Evolutionary conservation across 1,140 invertebrate species (phyloP).

Genomic region (Aphis gossypii): DNA sequence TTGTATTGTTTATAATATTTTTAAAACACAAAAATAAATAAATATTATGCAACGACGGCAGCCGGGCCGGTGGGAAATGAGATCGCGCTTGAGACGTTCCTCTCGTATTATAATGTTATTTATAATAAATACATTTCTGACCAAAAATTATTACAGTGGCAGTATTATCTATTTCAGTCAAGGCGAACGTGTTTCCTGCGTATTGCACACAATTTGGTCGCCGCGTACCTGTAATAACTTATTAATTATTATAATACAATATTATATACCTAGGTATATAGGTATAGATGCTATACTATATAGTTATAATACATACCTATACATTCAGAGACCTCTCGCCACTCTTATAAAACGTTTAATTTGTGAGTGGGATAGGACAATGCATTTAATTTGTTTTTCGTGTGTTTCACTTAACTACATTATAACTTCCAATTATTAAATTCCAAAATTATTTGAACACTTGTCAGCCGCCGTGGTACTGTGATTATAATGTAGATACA

Average conservation of each 20-base stretch:
- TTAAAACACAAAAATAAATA: neutral
- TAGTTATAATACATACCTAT: neutral
- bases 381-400: constrained; percentile 1
- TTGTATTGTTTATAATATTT: neutral
- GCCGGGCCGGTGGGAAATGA: neutral
- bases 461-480: neutral
- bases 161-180: constrained; percentile 1
- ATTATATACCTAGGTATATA: neutral
- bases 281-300: no score
- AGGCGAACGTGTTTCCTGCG: constrained; percentile 33
- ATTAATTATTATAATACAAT: neutral
- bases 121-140: neutral
- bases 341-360: neutral
- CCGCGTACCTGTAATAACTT: neutral
- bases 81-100: constrained; percentile 1
- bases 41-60: neutral
- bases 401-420: neutral
- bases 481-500: neutral
- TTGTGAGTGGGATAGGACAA: neutral
- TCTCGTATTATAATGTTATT: neutral
- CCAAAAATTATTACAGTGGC: neutral
- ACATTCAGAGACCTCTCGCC: neutral
- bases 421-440: neutral
- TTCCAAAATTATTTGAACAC: neutral
- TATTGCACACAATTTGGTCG: constrained; percentile 4